phyloP scores from a whole-genome alignment of 2,888 invertebrate species.

The Volucella inflata region DNA sequence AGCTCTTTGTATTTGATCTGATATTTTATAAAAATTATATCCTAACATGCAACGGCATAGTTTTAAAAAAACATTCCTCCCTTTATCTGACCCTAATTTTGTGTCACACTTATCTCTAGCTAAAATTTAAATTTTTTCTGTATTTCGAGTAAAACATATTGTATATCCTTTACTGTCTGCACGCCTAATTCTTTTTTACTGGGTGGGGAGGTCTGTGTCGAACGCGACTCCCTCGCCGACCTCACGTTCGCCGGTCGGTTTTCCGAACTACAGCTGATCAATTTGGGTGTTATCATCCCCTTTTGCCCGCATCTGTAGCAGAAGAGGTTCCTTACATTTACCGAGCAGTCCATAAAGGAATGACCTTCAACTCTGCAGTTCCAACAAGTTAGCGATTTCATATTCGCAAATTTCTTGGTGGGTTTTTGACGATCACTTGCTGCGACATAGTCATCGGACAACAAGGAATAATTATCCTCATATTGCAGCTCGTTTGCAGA shows the following conservation, averaged over 20 bases:
- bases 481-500: neutral
- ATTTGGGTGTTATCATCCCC: conserved; percentile 19
- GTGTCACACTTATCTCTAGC: no score
- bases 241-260: no score
- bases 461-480: neutral
- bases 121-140: no score
- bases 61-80: no score
- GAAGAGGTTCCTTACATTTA: neutral
- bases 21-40: neutral
- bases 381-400: neutral
- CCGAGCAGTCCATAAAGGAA: neutral
- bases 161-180: no score
- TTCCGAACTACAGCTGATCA: no score
- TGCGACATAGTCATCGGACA: neutral
- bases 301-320: neutral
- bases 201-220: no score
- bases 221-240: no score
- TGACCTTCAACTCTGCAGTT: neutral
- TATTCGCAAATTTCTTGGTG: neutral
- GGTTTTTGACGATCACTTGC: neutral
- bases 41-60: conserved; percentile 1
- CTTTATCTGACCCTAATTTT: no score
- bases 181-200: no score
- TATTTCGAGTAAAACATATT: no score
- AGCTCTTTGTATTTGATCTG: neutral